Conservation (phyloP, 1,140 invertebrate species). For the Diuraphis noxia region DNA sequence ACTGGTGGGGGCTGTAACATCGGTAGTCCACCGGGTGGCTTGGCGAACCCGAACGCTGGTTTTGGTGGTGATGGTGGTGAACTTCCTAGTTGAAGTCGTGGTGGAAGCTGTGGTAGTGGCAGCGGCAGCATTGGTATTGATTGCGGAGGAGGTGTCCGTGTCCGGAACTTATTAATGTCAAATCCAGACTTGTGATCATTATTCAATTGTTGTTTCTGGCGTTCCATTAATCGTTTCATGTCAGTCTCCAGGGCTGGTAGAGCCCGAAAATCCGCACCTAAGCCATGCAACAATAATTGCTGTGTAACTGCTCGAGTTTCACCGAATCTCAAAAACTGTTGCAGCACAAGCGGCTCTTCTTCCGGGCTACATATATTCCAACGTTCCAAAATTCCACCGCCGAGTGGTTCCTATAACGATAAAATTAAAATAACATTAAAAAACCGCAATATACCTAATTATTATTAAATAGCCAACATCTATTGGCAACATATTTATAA, state of each 20-base stretch:
- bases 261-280: constrained; percentile 56
- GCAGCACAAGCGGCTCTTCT: constrained; percentile 81
- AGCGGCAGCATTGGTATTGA: constrained; percentile 54
- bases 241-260: constrained; percentile 63
- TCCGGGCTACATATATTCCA: constrained; percentile 82
- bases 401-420: constrained; percentile 67
- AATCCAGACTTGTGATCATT: constrained; percentile 24
- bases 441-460: background rate
- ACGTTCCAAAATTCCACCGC: constrained; percentile 74
- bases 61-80: constrained; percentile 54
- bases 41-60: constrained; percentile 59
- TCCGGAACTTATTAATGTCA: constrained; percentile 43
- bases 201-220: constrained; percentile 27
- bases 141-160: constrained; percentile 38
- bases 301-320: constrained; percentile 82
- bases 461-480: background rate
- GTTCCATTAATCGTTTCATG: constrained; percentile 61
- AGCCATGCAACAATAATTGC: constrained; percentile 68
- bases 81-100: background rate
- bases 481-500: background rate
- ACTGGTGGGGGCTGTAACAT: constrained; percentile 71
- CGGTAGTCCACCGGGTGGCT: constrained; percentile 60
- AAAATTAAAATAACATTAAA: constrained; percentile 36
- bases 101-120: background rate
- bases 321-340: constrained; percentile 83